These are phyloP conservation scores for Caenorhabditis becei DNA, from an alignment of 2,888 invertebrate species.

Conservation along the genomic window DNA sequence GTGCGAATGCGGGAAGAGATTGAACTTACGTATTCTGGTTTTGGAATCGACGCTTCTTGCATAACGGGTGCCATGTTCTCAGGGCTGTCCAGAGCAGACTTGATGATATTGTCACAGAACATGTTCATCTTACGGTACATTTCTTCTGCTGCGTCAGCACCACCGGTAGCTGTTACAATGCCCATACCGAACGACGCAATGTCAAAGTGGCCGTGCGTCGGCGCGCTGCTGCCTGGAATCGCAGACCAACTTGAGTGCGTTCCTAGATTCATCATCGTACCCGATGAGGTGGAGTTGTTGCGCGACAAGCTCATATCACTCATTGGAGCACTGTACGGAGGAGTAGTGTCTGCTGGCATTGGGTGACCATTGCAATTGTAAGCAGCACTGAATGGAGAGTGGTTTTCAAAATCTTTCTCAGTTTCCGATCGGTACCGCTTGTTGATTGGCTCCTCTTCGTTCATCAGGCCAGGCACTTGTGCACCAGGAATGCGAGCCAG, in stretches of 20 bases:
- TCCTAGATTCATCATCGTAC: slow-evolving; percentile 20
- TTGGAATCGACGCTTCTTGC: slow-evolving; percentile 28
- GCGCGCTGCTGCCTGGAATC: slow-evolving; percentile 45
- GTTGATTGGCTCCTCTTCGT: slow-evolving; percentile 62
- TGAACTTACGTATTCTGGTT: slow-evolving; percentile 50
- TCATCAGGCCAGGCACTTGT: slow-evolving; percentile 43
- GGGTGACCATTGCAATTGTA: slow-evolving; percentile 61
- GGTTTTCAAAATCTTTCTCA: slow-evolving; percentile 4
- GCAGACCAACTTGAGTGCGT: slow-evolving; percentile 19
- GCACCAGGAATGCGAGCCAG: slow-evolving; percentile 54
- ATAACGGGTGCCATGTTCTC: slow-evolving; percentile 49
- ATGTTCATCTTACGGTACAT: slow-evolving; percentile 59
- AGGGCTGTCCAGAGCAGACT: slow-evolving; percentile 61
- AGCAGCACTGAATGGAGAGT: slow-evolving; percentile 37
- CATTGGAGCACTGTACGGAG: slow-evolving; percentile 56
- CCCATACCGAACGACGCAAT: slow-evolving; percentile 60
- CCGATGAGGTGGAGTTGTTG: slow-evolving; percentile 56
- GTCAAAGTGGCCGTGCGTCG: slow-evolving; percentile 49
- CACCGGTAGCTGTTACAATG: slow-evolving; percentile 58
- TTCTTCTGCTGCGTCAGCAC: slow-evolving; percentile 58
- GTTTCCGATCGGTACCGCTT: slow-evolving; percentile 44
- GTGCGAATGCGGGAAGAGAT: neutral
- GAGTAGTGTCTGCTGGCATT: slow-evolving; percentile 41
- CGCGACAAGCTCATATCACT: slow-evolving; percentile 54
- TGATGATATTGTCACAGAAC: slow-evolving; percentile 58